Percentiles rank a stretch among this genome's conserved stretches.
These are phyloP conservation scores for Alfaro cultratus DNA, from an alignment of 2,797 vertebrate genomes.

Conservation along the genomic window DNA sequence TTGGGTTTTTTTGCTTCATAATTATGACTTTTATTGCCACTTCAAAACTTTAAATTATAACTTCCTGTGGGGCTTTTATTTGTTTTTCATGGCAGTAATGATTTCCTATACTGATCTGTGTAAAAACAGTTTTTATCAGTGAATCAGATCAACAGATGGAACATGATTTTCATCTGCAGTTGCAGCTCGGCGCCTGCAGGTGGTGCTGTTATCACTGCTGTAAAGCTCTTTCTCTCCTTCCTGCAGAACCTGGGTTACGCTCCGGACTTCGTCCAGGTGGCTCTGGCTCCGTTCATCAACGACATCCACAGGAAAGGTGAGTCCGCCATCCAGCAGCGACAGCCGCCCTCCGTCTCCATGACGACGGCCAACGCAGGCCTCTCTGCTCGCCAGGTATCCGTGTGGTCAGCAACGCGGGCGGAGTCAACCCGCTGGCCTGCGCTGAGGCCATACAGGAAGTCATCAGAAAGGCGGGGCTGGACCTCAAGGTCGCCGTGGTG, in stretches of 20 bases:
- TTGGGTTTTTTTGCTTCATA: not conserved
- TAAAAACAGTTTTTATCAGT: not conserved
- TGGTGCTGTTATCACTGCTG: not conserved
- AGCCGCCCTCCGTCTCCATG: slow-evolving; percentile 5
- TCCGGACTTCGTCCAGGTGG: slow-evolving; percentile 86
- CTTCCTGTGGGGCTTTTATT: not conserved
- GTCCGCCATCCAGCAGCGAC: not conserved
- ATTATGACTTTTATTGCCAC: too few relatives aligned
- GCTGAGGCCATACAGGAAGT: slow-evolving; percentile 84
- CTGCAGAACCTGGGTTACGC: slow-evolving; percentile 84
- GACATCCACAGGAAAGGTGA: slow-evolving; percentile 88
- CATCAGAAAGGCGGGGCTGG: slow-evolving; percentile 82
- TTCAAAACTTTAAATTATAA: not conserved
- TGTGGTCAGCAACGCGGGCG: slow-evolving; percentile 87
- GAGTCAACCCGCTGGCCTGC: slow-evolving; percentile 86
- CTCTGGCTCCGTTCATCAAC: slow-evolving; percentile 86
- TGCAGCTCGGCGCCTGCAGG: not conserved
- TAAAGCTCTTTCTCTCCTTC: not conserved
- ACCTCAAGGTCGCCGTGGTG: slow-evolving; percentile 88
- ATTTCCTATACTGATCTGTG: not conserved
- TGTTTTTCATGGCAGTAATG: not conserved
- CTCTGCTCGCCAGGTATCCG: slow-evolving; percentile 79
- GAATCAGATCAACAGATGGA: not conserved
- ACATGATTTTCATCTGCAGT: slow-evolving; percentile 58
- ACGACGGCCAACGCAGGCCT: not conserved